Evolutionary conservation across 1,140 invertebrate species (phyloP).

Genomic region (Saccostrea echinata): DNA sequence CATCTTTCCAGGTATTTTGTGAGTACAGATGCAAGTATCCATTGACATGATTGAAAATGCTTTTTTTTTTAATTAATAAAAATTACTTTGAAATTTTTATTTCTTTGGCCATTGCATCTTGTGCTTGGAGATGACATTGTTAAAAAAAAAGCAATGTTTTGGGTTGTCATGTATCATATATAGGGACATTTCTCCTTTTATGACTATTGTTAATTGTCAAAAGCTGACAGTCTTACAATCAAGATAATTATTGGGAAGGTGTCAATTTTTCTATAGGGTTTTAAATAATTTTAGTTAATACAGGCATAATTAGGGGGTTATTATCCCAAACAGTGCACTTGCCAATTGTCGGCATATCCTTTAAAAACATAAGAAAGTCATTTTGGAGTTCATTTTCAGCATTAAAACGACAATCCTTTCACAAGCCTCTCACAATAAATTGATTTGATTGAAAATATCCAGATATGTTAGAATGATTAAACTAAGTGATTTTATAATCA

Average conservation of each 20-base stretch:
- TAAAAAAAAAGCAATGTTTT: no score
- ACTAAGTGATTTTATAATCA: background rate
- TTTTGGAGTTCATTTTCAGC: background rate
- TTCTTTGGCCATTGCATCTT: no score
- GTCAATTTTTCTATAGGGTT: background rate
- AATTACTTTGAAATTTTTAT: no score
- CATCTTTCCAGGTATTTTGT: no score
- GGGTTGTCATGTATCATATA: no score
- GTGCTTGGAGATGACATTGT: no score
- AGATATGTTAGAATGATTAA: background rate
- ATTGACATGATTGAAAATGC: no score
- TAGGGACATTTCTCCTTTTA: background rate
- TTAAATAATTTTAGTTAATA: background rate
- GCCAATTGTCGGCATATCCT: background rate
- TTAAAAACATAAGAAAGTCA: background rate
- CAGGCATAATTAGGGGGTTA: background rate
- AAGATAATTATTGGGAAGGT: background rate
- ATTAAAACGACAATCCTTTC: background rate
- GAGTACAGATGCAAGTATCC: no score
- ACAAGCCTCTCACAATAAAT: background rate
- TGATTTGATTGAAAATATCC: background rate
- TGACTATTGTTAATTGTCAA: background rate
- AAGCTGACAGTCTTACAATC: background rate
- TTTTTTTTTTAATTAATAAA: no score
- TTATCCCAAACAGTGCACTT: background rate